Evolutionary conservation across 1,140 invertebrate species (phyloP).

Genomic region (Temnothorax longispinosus): DNA sequence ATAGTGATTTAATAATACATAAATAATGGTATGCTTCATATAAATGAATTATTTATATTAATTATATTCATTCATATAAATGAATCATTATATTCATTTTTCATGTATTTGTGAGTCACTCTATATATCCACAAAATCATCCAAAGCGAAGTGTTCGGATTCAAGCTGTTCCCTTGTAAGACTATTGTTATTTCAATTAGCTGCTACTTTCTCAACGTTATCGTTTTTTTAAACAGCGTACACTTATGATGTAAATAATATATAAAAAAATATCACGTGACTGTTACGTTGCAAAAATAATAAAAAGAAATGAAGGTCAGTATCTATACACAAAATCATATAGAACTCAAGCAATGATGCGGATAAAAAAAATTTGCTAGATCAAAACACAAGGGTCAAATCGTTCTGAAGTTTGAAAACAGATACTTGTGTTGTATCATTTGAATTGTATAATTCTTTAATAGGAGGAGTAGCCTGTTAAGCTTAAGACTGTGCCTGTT

Average conservation of each 20-base stretch:
- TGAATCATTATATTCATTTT: too few species aligned
- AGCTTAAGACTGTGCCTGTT: conserved; percentile 84
- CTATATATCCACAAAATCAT: too few species aligned
- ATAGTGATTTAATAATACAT: too few species aligned
- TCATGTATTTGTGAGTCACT: too few species aligned
- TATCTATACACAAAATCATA: conserved; percentile 40
- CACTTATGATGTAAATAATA: conserved; percentile 65
- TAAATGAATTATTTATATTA: too few species aligned
- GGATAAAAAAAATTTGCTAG: conserved; percentile 35
- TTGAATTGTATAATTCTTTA: conserved; percentile 69
- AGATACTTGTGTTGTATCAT: conserved; percentile 64
- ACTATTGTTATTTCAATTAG: conserved; percentile 39
- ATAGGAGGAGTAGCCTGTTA: conserved; percentile 80
- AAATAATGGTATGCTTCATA: too few species aligned
- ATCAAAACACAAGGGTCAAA: conserved; percentile 61
- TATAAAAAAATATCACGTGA: conserved; percentile 22
- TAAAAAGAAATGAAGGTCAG: conserved; percentile 22
- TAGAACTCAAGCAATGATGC: conserved; percentile 26
- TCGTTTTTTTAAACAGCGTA: conserved; percentile 31
- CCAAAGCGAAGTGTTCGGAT: too few species aligned
- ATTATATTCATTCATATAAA: too few species aligned
- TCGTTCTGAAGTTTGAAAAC: conserved; percentile 78
- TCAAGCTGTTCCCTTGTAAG: too few species aligned
- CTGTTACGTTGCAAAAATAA: conserved; percentile 51
- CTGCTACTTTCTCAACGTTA: conserved; percentile 29